Evolutionary conservation across 2,888 invertebrate species (phyloP).

Genomic region (Helicoverpa assulta): DNA sequence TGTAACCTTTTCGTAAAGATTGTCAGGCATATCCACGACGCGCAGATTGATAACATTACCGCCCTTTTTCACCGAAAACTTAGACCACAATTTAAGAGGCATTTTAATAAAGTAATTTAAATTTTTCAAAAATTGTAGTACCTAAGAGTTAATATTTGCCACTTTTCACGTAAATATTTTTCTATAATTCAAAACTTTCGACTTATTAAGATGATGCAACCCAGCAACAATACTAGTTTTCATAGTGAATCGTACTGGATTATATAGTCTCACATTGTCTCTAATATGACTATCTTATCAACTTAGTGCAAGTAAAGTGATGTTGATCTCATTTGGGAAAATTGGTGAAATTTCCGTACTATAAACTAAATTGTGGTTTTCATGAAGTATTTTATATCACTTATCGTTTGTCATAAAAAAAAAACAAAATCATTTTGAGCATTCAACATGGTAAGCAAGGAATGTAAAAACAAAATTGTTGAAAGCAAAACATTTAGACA

Average conservation of each 20-base stretch:
- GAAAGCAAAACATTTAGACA: background rate
- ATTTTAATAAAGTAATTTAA: constrained; percentile 7
- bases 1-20: constrained; percentile 46
- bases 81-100: constrained; percentile 49
- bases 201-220: background rate
- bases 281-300: constrained; percentile 21
- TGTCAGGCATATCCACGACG: constrained; percentile 58
- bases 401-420: background rate
- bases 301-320: background rate
- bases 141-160: constrained; percentile 11
- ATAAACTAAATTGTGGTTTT: constrained; percentile 9
- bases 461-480: background rate
- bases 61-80: constrained; percentile 41
- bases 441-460: no score
- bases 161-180: background rate
- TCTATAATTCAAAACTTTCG: background rate
- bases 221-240: constrained; percentile 8
- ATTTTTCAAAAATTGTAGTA: background rate
- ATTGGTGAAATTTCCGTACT: constrained; percentile 18
- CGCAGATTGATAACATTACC: constrained; percentile 49
- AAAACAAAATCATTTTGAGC: background rate
- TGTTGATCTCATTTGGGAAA: constrained; percentile 16
- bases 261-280: constrained; percentile 18
- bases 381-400: constrained; percentile 2
- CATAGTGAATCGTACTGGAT: background rate